Evolutionary conservation across 2,888 invertebrate genomes (phyloP).

Genomic region (Sylvicola fuscatus): DNA sequence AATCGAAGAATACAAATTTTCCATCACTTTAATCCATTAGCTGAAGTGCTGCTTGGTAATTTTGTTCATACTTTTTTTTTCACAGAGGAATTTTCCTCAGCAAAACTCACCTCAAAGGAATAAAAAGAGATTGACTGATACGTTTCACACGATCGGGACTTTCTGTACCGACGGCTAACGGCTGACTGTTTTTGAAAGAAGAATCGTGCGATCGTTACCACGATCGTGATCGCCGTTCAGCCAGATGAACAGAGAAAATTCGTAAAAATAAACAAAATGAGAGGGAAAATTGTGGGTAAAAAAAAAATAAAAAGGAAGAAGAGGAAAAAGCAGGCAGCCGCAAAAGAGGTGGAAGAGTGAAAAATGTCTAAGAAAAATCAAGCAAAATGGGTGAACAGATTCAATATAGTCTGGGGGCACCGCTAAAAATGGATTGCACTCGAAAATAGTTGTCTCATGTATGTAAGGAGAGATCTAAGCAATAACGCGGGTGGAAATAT

Average conservation of each 20-base stretch:
- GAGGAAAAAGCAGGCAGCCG: not conserved
- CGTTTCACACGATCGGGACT: slow-evolving; percentile 25
- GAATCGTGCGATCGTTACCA: not conserved
- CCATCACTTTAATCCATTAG: no score
- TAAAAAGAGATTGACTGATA: slow-evolving; percentile 20
- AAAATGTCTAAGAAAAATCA: slow-evolving; percentile 7
- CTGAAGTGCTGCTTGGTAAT: no score
- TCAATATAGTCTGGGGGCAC: slow-evolving; percentile 14
- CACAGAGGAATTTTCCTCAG: no score
- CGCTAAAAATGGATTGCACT: slow-evolving; percentile 22
- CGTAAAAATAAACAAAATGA: no score
- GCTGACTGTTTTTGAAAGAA: slow-evolving; percentile 23
- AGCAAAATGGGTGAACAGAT: slow-evolving; percentile 11
- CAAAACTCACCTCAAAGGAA: slow-evolving; percentile 25
- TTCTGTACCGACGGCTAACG: slow-evolving; percentile 28
- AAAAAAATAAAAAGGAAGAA: slow-evolving; percentile 1
- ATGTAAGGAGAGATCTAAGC: slow-evolving; percentile 1
- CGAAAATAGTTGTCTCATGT: slow-evolving; percentile 19
- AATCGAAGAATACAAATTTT: no score
- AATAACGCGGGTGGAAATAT: not conserved
- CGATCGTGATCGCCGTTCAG: not conserved
- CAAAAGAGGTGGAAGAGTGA: not conserved
- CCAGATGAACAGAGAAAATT: not conserved
- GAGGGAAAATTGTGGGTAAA: no score
- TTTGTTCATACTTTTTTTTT: no score